Evolutionary conservation across 2,113 vertebrate genomes (phyloP).

Genomic region (Delphinapterus leucas): DNA sequence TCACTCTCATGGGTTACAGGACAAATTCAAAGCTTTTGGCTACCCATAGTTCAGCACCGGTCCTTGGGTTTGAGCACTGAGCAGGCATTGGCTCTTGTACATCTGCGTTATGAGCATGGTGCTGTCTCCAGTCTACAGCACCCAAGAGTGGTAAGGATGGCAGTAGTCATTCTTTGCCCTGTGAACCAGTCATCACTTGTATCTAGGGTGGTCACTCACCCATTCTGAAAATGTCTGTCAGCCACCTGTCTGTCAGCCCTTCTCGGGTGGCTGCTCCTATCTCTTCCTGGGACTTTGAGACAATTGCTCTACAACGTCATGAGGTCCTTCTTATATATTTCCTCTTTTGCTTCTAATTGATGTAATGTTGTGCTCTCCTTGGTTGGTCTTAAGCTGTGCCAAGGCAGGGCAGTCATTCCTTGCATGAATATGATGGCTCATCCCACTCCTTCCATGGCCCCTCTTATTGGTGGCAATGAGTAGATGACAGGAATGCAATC

Average conservation of each 20-base stretch:
- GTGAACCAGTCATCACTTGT: background rate
- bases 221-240: background rate
- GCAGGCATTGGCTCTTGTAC: background rate
- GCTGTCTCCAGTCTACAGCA: background rate
- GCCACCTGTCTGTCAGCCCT: background rate
- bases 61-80: background rate
- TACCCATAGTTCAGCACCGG: background rate
- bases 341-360: background rate
- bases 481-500: background rate
- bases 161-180: background rate
- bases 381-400: background rate
- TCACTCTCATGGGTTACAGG: background rate
- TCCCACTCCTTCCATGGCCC: background rate
- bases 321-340: background rate
- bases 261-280: too few species aligned
- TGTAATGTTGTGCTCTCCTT: background rate
- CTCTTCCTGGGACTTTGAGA: background rate
- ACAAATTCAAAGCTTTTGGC: background rate
- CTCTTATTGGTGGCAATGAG: background rate
- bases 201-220: background rate
- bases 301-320: background rate
- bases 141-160: too few species aligned
- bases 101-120: background rate
- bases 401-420: background rate
- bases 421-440: background rate